Conservation (phyloP, 2,113 vertebrate species). For the Cyprinus carpio region DNA sequence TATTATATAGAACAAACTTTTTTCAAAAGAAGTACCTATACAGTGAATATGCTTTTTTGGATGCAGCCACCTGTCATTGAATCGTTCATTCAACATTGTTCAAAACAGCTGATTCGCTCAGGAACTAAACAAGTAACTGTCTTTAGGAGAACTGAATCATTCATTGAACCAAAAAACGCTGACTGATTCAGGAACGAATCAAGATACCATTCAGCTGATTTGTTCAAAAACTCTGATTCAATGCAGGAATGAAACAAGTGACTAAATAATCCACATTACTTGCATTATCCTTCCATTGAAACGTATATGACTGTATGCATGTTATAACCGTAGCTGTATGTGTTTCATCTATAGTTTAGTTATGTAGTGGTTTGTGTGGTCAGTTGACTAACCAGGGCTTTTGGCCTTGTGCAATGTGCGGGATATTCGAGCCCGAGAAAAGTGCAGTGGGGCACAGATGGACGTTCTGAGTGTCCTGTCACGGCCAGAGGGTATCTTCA, state of each 20-base stretch:
- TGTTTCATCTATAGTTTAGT: background rate
- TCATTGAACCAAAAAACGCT: background rate
- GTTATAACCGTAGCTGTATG: conserved; percentile 4
- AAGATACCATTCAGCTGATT: too few relatives aligned
- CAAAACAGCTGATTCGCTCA: too few relatives aligned
- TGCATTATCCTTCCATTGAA: background rate
- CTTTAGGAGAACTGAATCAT: background rate
- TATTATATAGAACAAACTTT: too few relatives aligned
- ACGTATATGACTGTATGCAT: background rate
- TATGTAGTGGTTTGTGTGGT: conserved; percentile 14
- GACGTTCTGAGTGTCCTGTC: conserved; percentile 72
- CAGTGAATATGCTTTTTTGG: too few relatives aligned
- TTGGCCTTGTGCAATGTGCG: conserved; percentile 70
- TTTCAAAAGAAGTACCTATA: too few relatives aligned
- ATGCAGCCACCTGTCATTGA: too few relatives aligned
- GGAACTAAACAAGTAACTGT: too few relatives aligned
- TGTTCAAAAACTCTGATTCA: too few relatives aligned
- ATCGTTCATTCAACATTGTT: too few relatives aligned
- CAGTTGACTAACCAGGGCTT: conserved; percentile 75
- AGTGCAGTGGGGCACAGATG: conserved; percentile 67
- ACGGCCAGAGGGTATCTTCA: conserved; percentile 87
- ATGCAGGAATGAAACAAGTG: too few relatives aligned
- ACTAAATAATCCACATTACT: too few relatives aligned
- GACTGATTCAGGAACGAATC: background rate
- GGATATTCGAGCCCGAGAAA: conserved; percentile 70